Evolutionary conservation across 2,113 vertebrate genomes (phyloP).

Genomic region (Aythya baeri): DNA sequence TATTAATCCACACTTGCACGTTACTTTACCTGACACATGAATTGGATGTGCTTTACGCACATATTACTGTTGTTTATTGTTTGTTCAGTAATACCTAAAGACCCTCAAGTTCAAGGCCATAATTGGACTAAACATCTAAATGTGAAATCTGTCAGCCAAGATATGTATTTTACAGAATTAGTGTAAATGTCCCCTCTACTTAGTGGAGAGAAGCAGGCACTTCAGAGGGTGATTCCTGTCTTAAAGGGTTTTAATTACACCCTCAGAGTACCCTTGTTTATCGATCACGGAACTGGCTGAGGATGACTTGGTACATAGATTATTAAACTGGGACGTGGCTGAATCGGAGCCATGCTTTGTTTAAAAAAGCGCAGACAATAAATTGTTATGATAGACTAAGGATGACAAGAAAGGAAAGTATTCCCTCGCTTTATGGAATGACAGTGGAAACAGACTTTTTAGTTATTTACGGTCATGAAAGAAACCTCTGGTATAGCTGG

Average conservation of each 20-base stretch:
- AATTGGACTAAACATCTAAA: background rate
- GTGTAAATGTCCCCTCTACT: background rate
- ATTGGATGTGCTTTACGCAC: background rate
- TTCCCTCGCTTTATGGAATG: background rate
- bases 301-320: background rate
- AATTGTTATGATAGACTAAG: background rate
- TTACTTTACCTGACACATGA: no score
- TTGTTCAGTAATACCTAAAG: background rate
- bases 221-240: background rate
- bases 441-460: background rate
- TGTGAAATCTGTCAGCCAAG: background rate
- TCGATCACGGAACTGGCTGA: background rate
- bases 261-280: background rate
- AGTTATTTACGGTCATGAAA: background rate
- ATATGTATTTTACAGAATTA: background rate
- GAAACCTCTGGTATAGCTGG: background rate
- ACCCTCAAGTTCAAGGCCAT: background rate
- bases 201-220: background rate
- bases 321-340: background rate
- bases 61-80: background rate
- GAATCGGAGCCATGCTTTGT: background rate
- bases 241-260: background rate
- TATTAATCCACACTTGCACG: background rate
- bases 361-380: background rate
- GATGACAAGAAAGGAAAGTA: background rate